Base-by-base conservation (phyloP, 2,797 vertebrate genomes). In the Megalops cyprinoides region DNA sequence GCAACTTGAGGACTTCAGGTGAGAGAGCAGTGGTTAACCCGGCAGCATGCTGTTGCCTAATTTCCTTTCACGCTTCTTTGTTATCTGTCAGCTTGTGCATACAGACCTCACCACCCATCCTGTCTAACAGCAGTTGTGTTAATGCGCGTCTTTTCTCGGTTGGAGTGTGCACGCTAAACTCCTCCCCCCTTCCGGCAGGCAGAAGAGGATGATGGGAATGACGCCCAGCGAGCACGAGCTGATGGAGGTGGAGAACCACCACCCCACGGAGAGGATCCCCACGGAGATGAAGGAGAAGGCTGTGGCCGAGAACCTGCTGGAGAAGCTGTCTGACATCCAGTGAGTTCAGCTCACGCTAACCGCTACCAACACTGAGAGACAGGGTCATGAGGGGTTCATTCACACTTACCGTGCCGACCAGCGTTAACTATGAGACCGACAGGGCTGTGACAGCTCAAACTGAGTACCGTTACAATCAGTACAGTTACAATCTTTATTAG, bases 151-250 rank as follows among this genome's bases (percentile, higher is more conserved):
- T 7, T 7, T 46, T 31, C 25, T 49, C 25, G 25, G 31, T 49
- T 56, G 44, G 28, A 76, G 74, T 51, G 28, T 60, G 49, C 74
- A 44, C 48, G 39, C 55, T 56, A 69, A 51, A 28, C 23, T 65
- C 9, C 75, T 48, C 44, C n/a, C n/a, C 56, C 37, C 37, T 2
- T 0, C 71, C 2, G 9, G 14, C 58, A 65, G 96, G 90, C 92
- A 95, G 77, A 97, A 98, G 91, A 93, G 96, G 86, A 96, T 95
- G 93, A 97, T 98, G 96, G 97, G 97, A 81, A 98, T 98, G 97
- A 97, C 97, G 0, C 95, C 93, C 0, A 94, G 94, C 23, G 96
- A 96, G 85, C 86, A 81, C 0, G 96, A 97, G 80, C 91, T 98
- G 78, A 2, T 42, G 0, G 96, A 97, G 46, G 93, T 98, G 85